phyloP scores from a whole-genome alignment of 1,140 invertebrate genomes.

The Drosophila jambulina region DNA sequence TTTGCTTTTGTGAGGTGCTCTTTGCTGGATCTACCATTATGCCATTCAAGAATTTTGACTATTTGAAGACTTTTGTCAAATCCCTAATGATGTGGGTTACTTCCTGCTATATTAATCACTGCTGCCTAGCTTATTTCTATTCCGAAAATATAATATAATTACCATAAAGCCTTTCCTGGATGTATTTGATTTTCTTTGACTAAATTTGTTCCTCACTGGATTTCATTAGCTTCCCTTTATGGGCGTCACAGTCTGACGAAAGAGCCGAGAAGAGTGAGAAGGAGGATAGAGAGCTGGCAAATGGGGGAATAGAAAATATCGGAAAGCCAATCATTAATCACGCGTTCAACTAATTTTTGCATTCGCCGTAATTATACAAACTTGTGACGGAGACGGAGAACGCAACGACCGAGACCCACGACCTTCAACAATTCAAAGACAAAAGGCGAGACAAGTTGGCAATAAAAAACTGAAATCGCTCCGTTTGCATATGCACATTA shows the following conservation, averaged over 20 bases:
- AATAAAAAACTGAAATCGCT: slow-evolving; percentile 27
- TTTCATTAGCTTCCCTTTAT: slow-evolving; percentile 15
- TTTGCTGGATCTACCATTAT: not conserved
- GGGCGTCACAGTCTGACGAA: slow-evolving; percentile 26
- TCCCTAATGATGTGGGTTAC: too few species aligned
- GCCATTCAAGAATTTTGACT: too few species aligned
- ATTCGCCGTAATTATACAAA: slow-evolving; percentile 76
- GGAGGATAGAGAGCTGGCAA: not conserved
- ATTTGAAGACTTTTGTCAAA: not conserved
- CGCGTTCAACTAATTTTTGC: slow-evolving; percentile 58
- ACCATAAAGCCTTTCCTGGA: slow-evolving; percentile 16
- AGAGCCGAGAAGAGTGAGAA: not conserved
- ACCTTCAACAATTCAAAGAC: slow-evolving; percentile 65
- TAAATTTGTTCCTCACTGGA: slow-evolving; percentile 3
- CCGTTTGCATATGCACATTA: slow-evolving; percentile 31
- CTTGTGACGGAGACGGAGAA: slow-evolving; percentile 60
- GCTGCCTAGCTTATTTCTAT: not conserved
- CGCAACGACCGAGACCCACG: slow-evolving; percentile 72
- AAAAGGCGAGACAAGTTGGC: slow-evolving; percentile 36
- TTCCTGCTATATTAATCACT: not conserved
- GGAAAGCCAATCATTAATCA: slow-evolving; percentile 74
- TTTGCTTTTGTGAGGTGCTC: too few species aligned
- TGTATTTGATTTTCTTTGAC: slow-evolving; percentile 9
- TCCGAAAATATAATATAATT: slow-evolving; percentile 2
- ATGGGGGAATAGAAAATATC: slow-evolving; percentile 36